Evolutionary conservation across 2,797 vertebrate species (phyloP).

Genomic region (Botia almorhae): DNA sequence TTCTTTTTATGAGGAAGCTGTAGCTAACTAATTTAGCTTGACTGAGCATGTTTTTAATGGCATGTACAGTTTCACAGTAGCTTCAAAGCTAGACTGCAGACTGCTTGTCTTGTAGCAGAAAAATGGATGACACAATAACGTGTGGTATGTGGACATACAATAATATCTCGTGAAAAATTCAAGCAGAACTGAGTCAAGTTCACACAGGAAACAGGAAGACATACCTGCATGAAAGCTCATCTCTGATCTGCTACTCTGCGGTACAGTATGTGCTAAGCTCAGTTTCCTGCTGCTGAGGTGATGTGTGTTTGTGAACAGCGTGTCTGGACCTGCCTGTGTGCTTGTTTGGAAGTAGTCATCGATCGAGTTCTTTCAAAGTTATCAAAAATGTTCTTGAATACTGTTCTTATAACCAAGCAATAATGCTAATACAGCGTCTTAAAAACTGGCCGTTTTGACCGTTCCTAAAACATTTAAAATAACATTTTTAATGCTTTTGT

Average conservation of each 20-base stretch:
- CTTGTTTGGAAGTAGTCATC: conserved; percentile 1
- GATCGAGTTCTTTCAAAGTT: not conserved
- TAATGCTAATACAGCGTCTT: too few species aligned
- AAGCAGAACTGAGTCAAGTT: conserved; percentile 56
- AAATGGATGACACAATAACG: not conserved
- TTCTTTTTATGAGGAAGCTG: too few species aligned
- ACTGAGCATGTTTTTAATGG: too few species aligned
- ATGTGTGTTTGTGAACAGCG: conserved; percentile 21
- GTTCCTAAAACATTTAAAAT: too few species aligned
- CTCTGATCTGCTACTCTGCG: conserved; percentile 19
- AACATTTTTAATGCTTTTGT: too few species aligned
- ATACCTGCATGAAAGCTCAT: conserved; percentile 41
- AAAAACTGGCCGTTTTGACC: too few species aligned
- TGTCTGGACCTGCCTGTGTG: conserved; percentile 18
- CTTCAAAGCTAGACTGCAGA: not conserved
- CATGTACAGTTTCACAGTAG: too few species aligned
- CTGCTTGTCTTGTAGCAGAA: not conserved
- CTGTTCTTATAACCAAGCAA: too few species aligned
- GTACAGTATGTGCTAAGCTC: conserved; percentile 1
- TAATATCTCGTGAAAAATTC: not conserved
- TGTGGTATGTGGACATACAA: not conserved
- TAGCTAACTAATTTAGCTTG: too few species aligned
- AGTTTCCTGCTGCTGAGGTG: conserved; percentile 8
- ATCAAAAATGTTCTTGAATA: too few species aligned
- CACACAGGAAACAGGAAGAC: conserved; percentile 54